Percentiles rank a stretch among this genome's conserved stretches.
Evolutionary conservation across 2,797 vertebrate genomes (phyloP).

Genomic region (Muscicapa comitata): DNA sequence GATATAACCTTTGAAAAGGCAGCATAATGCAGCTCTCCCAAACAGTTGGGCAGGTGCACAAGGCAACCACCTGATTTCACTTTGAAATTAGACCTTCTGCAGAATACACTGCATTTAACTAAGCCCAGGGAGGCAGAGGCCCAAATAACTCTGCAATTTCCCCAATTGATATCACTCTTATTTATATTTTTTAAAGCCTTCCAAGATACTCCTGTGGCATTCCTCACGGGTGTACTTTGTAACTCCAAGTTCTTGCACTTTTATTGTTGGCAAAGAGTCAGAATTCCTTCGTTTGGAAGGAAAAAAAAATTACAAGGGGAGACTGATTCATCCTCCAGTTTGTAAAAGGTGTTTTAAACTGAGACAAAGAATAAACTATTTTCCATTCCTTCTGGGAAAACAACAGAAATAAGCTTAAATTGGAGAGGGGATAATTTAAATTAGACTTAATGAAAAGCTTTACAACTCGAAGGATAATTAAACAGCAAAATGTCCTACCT

Average conservation of each 20-base stretch:
- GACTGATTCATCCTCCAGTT: neutral
- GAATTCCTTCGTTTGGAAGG: neutral
- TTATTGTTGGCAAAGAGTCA: neutral
- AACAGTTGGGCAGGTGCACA: neutral
- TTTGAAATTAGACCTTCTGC: neutral
- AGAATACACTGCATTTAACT: neutral
- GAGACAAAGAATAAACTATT: neutral
- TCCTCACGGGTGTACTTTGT: neutral
- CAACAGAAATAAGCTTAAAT: neutral
- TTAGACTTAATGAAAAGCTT: neutral
- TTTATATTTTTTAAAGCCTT: neutral
- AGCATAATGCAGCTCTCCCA: neutral
- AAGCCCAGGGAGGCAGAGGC: neutral
- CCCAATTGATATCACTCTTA: neutral
- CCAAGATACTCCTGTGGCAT: neutral
- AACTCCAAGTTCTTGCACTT: neutral
- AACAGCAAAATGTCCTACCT: neutral
- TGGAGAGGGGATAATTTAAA: neutral
- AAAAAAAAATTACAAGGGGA: neutral
- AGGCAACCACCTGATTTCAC: neutral
- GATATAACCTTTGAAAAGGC: constrained; percentile 19
- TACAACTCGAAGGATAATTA: neutral
- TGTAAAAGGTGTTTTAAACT: neutral
- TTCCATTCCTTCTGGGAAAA: neutral
- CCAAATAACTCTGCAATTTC: neutral